Evolutionary conservation across 2,113 vertebrate species (phyloP).

Genomic region (Pelecanoides urinatrix): DNA sequence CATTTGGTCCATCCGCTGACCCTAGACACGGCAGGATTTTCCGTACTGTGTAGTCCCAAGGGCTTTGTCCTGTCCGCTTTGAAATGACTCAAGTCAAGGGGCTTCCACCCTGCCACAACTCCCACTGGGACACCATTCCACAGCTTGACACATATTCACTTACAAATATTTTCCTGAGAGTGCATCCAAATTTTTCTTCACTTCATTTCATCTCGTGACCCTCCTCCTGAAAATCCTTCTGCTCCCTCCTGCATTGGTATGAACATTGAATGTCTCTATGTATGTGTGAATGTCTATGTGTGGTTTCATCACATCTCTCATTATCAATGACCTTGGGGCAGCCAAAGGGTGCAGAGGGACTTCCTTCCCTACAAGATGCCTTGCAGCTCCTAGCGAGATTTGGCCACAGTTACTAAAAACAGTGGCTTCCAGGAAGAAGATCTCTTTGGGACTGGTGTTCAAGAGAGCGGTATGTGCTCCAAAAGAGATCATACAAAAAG

Average conservation of each 20-base stretch:
- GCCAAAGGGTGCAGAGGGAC: not conserved
- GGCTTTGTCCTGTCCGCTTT: not conserved
- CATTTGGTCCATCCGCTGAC: not conserved
- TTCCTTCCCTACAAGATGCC: not conserved
- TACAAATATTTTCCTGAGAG: constrained; percentile 3
- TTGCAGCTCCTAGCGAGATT: not conserved
- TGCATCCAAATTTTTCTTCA: not conserved
- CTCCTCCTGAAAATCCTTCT: not conserved
- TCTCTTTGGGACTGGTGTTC: not conserved
- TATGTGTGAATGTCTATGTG: not conserved
- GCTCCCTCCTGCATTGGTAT: not conserved
- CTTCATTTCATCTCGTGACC: not conserved
- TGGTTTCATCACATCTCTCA: not conserved
- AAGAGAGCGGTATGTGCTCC: not conserved
- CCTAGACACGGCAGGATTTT: constrained; percentile 2
- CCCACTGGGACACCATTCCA: not conserved
- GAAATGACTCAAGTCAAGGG: not conserved
- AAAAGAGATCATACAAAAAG: not conserved
- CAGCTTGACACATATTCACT: not conserved
- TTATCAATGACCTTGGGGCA: not conserved
- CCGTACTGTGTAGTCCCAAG: fast-evolving
- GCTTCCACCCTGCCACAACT: not conserved
- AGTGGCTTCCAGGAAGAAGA: not conserved
- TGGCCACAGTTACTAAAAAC: not conserved
- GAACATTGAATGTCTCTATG: fast-evolving